These are phyloP conservation scores for Anarsia innoxiella DNA, from an alignment of 2,888 invertebrate genomes.

Conservation along the genomic window DNA sequence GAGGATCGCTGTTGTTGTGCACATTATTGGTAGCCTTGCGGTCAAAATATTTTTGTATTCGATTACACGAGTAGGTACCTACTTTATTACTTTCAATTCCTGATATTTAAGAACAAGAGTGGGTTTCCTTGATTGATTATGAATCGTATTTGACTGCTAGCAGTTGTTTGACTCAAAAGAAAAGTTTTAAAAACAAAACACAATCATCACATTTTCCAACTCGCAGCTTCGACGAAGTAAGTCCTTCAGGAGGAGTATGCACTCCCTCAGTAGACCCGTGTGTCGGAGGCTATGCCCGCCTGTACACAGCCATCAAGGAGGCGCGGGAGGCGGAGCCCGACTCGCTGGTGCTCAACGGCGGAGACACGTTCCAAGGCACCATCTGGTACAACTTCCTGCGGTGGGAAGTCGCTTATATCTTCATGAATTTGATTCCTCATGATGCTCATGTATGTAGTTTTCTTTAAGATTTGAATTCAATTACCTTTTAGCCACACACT, in stretches of 20 bases:
- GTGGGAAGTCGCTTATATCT: conserved; percentile 82
- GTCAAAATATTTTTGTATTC: no score
- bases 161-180: no score
- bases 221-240: conserved; percentile 78
- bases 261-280: conserved; percentile 62
- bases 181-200: no score
- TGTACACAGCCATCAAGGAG: conserved; percentile 74
- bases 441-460: conserved; percentile 87
- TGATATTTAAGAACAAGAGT: no score
- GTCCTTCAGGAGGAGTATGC: conserved; percentile 73
- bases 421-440: conserved; percentile 84
- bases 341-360: conserved; percentile 78
- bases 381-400: conserved; percentile 85
- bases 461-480: no score
- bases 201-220: no score
- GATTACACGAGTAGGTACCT: no score
- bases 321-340: conserved; percentile 74
- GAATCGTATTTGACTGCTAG: conserved; percentile 8
- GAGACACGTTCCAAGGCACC: conserved; percentile 80
- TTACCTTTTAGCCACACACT: no score
- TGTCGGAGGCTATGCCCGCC: conserved; percentile 82
- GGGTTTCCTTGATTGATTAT: no score
- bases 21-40: no score
- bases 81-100: no score
- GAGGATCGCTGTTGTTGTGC: no score